phyloP scores from a whole-genome alignment of 2,113 vertebrate species.

The Cygnus atratus region DNA sequence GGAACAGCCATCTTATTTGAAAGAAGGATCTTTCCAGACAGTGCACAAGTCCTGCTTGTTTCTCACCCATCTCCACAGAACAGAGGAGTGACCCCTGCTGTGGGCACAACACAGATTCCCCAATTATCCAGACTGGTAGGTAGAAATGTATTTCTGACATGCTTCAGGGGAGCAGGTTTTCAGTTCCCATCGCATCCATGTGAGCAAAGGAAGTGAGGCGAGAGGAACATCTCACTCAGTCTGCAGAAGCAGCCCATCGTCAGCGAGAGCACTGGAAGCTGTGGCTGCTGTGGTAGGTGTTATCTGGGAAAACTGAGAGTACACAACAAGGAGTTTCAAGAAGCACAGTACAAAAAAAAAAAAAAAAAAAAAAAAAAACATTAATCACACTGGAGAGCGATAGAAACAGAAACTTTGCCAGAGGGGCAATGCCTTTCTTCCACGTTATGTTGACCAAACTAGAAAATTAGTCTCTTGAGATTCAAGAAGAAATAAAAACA shows the following conservation, averaged over 20 bases:
- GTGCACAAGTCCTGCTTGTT: not conserved
- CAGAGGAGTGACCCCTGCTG: not conserved
- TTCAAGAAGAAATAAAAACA: not conserved
- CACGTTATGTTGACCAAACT: not conserved
- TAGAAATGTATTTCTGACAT: not conserved
- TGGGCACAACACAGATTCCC: not conserved
- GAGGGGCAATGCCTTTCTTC: not conserved
- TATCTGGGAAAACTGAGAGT: not conserved
- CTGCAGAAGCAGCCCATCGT: not conserved
- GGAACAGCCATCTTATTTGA: not conserved
- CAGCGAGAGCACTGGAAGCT: fast-evolving
- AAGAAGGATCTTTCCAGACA: not conserved
- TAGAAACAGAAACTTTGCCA: not conserved
- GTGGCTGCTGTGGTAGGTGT: fast-evolving
- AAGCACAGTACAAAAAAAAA: not conserved
- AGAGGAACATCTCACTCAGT: fast-evolving
- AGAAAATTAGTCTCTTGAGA: not conserved
- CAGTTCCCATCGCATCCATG: not conserved
- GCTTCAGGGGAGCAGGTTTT: not conserved
- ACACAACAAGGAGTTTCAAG: not conserved
- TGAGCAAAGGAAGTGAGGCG: not conserved
- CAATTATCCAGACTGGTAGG: not conserved
- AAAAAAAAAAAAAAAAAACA: not conserved
- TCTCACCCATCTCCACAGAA: not conserved
- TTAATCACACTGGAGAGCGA: not conserved